Base-by-base conservation (phyloP, 2,888 invertebrate genomes). In the Tethea ocularis region DNA sequence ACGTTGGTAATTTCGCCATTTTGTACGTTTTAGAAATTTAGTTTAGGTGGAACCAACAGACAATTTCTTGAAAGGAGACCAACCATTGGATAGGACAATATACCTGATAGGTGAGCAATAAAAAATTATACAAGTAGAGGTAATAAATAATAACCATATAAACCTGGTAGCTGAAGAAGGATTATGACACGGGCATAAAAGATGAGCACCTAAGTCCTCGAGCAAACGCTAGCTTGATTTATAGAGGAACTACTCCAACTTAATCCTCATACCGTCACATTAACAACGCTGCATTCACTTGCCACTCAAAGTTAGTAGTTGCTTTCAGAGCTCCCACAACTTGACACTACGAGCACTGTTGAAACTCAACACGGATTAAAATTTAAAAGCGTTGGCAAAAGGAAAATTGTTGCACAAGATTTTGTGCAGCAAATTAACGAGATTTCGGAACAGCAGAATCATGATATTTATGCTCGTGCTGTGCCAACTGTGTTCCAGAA, bases 401-500 rank as follows among this genome's bases (percentile, higher is more conserved):
- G 10, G 10, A 41, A 0, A 20, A 10, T 10, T 46, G 17, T 46
- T 10, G 20, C n/a, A 20, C 20, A n/a, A 20, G 15, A 1, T 10
- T 46, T 46, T 46, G 46, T 46, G 10, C 20, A 10, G 20, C n/a
- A 20, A 46, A 46, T 20, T 20, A 46, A 46, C 5, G 8, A 2
- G 3, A 10, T 46, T 46, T 20, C 15, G 46, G 46, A 8, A 46
- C 0, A 46, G 46, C 20, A 41, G 5, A 36, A 38, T n/a, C 38
- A 10, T 10, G 17, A n/a, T 46, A 46, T 46, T 46, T 20, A 46
- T 46, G 41, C 17, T 20, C 13, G 5, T 46, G 41, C 41, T 46
- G 46, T 46, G 46, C 46, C 46, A 46, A 46, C 46, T 46, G 46
- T 46, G 46, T 46, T 46, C 46, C 46, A 46, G 46, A 46, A 46